Conservation (phyloP, 2,888 invertebrate species). For the Amorpha juglandis region DNA sequence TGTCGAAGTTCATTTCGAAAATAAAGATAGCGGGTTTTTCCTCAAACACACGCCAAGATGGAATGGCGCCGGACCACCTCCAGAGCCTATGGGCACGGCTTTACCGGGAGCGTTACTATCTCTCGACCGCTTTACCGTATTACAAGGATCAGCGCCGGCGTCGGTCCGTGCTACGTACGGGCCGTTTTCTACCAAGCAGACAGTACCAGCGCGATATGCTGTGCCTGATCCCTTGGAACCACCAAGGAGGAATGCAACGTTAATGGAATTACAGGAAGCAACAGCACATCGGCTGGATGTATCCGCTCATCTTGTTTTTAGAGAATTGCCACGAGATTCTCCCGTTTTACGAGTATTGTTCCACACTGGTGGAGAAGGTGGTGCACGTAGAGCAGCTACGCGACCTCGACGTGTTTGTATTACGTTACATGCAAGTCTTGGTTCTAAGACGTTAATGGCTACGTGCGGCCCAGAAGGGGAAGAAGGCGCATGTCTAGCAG, state of each 20-base stretch:
- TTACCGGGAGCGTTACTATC: slow-evolving; percentile 89
- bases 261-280: slow-evolving; percentile 85
- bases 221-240: slow-evolving; percentile 93
- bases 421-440: slow-evolving; percentile 89
- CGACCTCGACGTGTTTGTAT: slow-evolving; percentile 91
- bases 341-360: slow-evolving; percentile 96
- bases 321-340: slow-evolving; percentile 93
- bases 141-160: slow-evolving; percentile 95
- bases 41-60: slow-evolving; percentile 92
- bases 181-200: slow-evolving; percentile 97
- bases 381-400: slow-evolving; percentile 88
- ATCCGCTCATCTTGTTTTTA: slow-evolving; percentile 96
- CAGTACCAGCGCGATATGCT: slow-evolving; percentile 94
- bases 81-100: slow-evolving; percentile 75
- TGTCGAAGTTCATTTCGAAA: slow-evolving; percentile 96
- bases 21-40: slow-evolving; percentile 95
- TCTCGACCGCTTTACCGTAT: slow-evolving; percentile 94
- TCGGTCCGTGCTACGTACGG: slow-evolving; percentile 96
- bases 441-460: slow-evolving; percentile 87
- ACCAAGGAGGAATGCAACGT: slow-evolving; percentile 83
- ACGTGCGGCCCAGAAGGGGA: slow-evolving; percentile 97
- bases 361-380: slow-evolving; percentile 94
- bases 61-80: slow-evolving; percentile 83
- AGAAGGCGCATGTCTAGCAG: slow-evolving; percentile 96
- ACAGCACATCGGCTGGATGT: slow-evolving; percentile 93